Evolutionary conservation across 2,888 invertebrate species (phyloP), one percentile per base, ranked within the genome.

Genomic region (Syritta pipiens): DNA sequence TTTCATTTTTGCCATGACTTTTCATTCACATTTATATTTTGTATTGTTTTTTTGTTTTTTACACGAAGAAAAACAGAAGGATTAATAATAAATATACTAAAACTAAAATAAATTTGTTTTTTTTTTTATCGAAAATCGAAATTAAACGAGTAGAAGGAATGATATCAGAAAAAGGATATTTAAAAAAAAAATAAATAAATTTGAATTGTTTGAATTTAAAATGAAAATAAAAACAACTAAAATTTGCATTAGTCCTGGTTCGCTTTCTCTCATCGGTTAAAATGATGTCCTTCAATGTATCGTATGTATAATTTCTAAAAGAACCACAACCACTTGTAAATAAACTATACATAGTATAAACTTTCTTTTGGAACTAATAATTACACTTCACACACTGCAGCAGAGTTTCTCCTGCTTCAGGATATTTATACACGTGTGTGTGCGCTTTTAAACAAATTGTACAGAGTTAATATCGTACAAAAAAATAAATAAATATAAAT

Each of bases 291-390:
- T n/a, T n/a, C n/a, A n/a, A n/a, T n/a, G n/a, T n/a, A n/a, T n/a
- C n/a, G n/a, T n/a, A n/a, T n/a, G n/a, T 62, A 69, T 71, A 83
- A 81, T 81, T 82, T 76, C 83, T 85, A 85, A 84, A 84, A 88
- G 87, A 87, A 87, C 88, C 89, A 87, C 88, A 90, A 90, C 90
- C 90, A 89, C 84, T 87, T 87, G 84, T 85, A 84, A 81, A 82
- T 83, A 81, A 83, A 71, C 67, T 55, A 63, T 42, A 17, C 55
- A 35, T 57, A 75, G 40, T 57, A 67, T 28, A 71, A n/a, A n/a
- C n/a, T n/a, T 65, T 57, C 44, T 65, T 44, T 46, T 46, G 46
- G 35, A 19, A 60, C 14, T 26, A 42, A 65, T 79, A 79, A 72
- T 46, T 79, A 79, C 67, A 79, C 72, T 79, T 60, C 14, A 19